Evolutionary conservation across 2,797 vertebrate genomes (phyloP).

Genomic region (Crenuchus spilurus): DNA sequence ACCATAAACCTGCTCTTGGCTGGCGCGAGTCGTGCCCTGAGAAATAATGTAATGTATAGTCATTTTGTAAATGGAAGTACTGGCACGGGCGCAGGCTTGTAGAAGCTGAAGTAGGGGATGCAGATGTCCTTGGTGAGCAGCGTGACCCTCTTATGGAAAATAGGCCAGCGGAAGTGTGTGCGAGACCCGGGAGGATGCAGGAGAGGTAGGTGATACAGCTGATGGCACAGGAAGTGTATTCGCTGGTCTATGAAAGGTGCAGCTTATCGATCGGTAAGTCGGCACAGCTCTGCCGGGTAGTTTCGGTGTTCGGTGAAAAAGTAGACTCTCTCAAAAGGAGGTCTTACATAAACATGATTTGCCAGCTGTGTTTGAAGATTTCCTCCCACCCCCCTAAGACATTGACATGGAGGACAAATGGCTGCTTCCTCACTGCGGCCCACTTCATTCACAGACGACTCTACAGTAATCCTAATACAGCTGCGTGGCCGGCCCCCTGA

Average conservation of each 20-base stretch:
- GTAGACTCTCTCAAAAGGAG: constrained; percentile 34
- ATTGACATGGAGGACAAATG: constrained; percentile 49
- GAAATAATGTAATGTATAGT: constrained; percentile 62
- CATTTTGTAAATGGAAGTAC: constrained; percentile 77
- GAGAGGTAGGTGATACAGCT: constrained; percentile 22
- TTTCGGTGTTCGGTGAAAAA: constrained; percentile 24
- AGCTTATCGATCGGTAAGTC: constrained; percentile 20
- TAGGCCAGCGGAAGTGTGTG: constrained; percentile 18
- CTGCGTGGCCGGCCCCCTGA: constrained; percentile 21
- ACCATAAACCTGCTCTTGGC: constrained; percentile 37
- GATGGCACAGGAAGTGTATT: constrained; percentile 26
- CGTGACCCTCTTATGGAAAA: constrained; percentile 46
- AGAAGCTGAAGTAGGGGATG: constrained; percentile 43
- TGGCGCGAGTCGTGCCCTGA: constrained; percentile 52
- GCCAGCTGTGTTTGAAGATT: constrained; percentile 54
- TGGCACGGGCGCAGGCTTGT: constrained; percentile 60
- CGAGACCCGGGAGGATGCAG: constrained; percentile 31
- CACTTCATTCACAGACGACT: constrained; percentile 32
- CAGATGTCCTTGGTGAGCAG: constrained; percentile 66
- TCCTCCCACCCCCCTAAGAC: constrained; percentile 42
- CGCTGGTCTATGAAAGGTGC: constrained; percentile 24
- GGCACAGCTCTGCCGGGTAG: no score
- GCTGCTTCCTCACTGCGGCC: constrained; percentile 43
- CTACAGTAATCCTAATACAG: constrained; percentile 29
- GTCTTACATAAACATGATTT: constrained; percentile 57